Base-by-base conservation (phyloP, 2,888 invertebrate genomes). In the Pseudococcus viburni region DNA sequence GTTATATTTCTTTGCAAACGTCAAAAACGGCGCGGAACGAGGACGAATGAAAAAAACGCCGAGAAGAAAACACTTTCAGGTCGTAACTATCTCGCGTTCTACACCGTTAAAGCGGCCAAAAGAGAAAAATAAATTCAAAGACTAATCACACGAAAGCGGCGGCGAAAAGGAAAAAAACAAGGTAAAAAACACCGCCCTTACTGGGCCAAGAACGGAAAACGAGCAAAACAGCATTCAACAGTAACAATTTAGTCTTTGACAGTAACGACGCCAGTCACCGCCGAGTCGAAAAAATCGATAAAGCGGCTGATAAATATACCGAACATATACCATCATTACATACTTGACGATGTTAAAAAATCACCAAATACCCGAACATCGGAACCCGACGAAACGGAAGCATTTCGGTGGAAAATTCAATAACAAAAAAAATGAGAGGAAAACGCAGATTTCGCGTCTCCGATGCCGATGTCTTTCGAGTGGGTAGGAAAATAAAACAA, bases 321-420 rank as follows among this genome's bases (percentile, higher is more conserved):
- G 19, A 51, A 51, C 51, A 51, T 51, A 51, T 15, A 48, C 84
- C 48, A 48, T 84, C 84, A 85, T 84, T 85, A 85, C 55, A 26
- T 85, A 55, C 84, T 85, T 26, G 51, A 85, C 84, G 84, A 85
- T 26, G 55, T 85, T 85, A 85, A 33, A 84, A 85, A 51, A 55
- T 51, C 26, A 59, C 26, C 85, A 59, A 48, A 19, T n/a, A 26
- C 83, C 19, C n/a, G 11, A 42, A 3, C 8, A 0, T 59, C 17
- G 26, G 17, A n/a, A 64, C 6, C 12, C 15, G 39, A 55, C 12
- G n/a, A 85, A 26, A 59, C 15, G 33, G 19, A 85, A n/a, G 85
- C 85, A 85, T 85, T 85, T 85, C 39, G 85, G 85, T 64, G 85
- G 59, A 85, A 85, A 85, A 85, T 85, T 59, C 85, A 39, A 85